A percentile compares a stretch with the other conserved stretches of the same genome.
Conservation (phyloP, 2,888 invertebrate species). For the Epirrita christyi region DNA sequence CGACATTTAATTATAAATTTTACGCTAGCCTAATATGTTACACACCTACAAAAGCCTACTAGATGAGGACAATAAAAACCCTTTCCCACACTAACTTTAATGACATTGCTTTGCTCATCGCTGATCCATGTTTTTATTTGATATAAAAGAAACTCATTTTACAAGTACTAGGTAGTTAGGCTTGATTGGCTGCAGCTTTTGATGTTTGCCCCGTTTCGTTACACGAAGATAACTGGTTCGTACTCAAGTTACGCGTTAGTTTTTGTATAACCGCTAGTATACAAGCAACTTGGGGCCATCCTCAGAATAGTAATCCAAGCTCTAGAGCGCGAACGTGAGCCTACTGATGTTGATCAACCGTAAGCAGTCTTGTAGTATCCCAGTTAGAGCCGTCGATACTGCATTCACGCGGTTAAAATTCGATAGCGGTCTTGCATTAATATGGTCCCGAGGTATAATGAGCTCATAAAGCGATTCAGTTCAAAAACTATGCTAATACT, state of each 20-base stretch:
- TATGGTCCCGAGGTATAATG: no score
- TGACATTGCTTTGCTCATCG: conserved; percentile 1
- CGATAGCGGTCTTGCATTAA: no score
- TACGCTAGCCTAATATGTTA: no score
- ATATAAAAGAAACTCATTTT: conserved; percentile 1
- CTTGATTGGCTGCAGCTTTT: conserved; percentile 13
- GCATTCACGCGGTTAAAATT: no score
- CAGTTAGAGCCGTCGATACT: no score
- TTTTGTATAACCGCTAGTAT: conserved; percentile 25
- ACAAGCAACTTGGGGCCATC: background rate
- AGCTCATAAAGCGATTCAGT: no score
- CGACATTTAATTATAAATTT: no score
- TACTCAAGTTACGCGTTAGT: conserved; percentile 30
- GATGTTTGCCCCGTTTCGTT: conserved; percentile 19
- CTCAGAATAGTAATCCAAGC: conserved; percentile 5
- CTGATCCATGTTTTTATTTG: background rate
- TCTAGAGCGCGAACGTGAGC: background rate
- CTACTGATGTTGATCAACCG: background rate
- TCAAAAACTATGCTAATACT: no score
- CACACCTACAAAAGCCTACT: no score
- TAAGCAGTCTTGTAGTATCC: background rate
- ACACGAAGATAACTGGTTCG: conserved; percentile 20
- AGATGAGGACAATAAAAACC: no score
- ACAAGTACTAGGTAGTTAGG: conserved; percentile 3
- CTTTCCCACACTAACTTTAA: conserved; percentile 6